Evolutionary conservation across 2,888 invertebrate genomes (phyloP), one percentile per base, ranked within the genome.

Genomic region (Gisinianus flammeolus): DNA sequence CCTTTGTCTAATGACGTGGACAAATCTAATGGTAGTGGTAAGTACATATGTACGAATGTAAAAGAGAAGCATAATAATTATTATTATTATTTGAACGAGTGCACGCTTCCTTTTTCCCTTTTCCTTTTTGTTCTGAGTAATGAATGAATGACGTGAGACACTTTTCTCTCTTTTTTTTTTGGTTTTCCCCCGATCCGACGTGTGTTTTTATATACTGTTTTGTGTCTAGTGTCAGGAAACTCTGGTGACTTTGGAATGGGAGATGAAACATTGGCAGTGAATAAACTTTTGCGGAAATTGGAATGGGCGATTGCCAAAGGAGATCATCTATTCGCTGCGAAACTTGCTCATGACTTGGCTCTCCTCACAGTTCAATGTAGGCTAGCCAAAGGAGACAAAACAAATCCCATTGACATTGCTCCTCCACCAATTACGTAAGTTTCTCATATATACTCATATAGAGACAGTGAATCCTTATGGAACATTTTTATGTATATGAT

Each of bases 231-330:
- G n/a, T n/a, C n/a, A n/a, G n/a, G n/a, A n/a, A n/a, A n/a, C n/a
- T n/a, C n/a, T n/a, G n/a, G n/a, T n/a, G n/a, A n/a, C n/a, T n/a
- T n/a, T n/a, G n/a, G n/a, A n/a, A 28, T 66, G 30, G 24, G 28
- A 44, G 54, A 31, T 31, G 30, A 74, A 44, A 77, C 70, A 12
- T 19, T 75, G 81, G 90, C 91, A 78, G 89, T 91, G 72, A 91
- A 90, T 86, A 88, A 90, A 85, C 87, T 93, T 81, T 88, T 94
- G 83, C 90, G 90, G 86, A 90, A 92, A 86, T 88, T 95, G 75
- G 94, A 94, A 87, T 90, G 90, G 76, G 92, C 94, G 1, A 94
- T 95, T 85, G 91, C 92, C 2, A 91, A 90, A 85, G 94, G 94
- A 8, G 91, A 94, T 85, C 91, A 93, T 87, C 90, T 89, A 71